Base-by-base conservation (phyloP, 37 sponge, comb jelly and placozoan genomes). In the Sycon ciliatum region DNA sequence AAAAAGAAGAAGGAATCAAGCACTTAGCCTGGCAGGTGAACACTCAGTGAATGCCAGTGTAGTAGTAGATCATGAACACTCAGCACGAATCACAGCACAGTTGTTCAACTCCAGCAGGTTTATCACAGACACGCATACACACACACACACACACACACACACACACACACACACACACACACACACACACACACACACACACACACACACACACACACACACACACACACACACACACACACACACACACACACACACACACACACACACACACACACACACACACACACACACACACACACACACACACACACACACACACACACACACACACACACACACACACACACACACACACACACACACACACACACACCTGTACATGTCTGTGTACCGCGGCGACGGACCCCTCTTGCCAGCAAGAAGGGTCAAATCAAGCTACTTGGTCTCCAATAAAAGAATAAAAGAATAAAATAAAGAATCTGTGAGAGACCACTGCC, bases 281-380 rank as follows among this genome's bases (percentile, higher is more conserved):
- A 73, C 33, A 57, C 60, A 73, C 60, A 73, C 73, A 57, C 57
- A 57, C 73, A 73, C 60, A 57, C 60, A 57, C 60, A 73, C 60
- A 64, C 65, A 75, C 66, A 63, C 76, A 75, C 76, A 75, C 76
- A 75, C 65, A 75, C 76, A 63, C 65, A 63, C 65, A 63, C 76
- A 75, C 66, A 75, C 76, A 75, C 66, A 67, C 68, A 76, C 68
- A 73, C 73, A 73, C 60, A 73, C 40, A 29, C 35, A 29, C 40
- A 68, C 38, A 3, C 38, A 35, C 56, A 56, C 56, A 72, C 31
- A 58, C 73, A 72, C 31, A 57, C 32, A 55, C 56, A 57, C 56
- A 53, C 54, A 55, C 56, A 58, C 29, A n/a, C 24, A 78, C 36
- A 46, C 28, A 3, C 52, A 75, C 20, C 37, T 66, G 13, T 3